These are phyloP conservation scores for Hyperoodon ampullatus DNA, from an alignment of 2,113 vertebrate genomes.

Conservation along the genomic window DNA sequence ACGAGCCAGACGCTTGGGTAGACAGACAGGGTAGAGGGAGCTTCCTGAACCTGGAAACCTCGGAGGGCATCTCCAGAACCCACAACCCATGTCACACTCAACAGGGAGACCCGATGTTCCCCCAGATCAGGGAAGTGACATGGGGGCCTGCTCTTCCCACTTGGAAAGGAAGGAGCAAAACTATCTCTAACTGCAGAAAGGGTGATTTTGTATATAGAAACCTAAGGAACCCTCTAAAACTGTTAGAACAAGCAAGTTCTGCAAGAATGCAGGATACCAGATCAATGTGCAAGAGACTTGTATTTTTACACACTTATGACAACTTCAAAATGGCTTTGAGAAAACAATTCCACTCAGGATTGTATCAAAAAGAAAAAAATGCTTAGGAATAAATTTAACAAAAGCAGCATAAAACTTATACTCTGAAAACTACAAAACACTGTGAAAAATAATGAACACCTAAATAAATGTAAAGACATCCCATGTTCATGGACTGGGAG, in stretches of 20 bases:
- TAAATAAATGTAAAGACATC: background rate
- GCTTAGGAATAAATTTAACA: background rate
- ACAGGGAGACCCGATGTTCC: background rate
- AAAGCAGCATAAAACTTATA: background rate
- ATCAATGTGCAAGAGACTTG: fast-evolving
- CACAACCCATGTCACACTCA: fast-evolving
- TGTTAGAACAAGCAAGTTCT: background rate
- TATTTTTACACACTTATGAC: background rate
- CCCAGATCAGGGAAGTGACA: background rate
- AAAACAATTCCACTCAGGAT: background rate
- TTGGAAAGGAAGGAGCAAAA: background rate
- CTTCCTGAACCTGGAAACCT: background rate
- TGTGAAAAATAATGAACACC: background rate
- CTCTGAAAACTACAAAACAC: background rate
- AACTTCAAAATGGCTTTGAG: background rate
- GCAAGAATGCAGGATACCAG: background rate
- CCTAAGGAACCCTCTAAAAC: background rate
- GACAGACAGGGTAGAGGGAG: background rate
- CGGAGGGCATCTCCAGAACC: background rate
- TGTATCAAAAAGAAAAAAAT: background rate
- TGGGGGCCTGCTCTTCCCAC: background rate
- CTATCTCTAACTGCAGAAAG: too few relatives aligned
- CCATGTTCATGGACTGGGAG: fast-evolving
- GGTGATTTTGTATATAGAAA: too few relatives aligned
- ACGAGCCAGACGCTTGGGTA: fast-evolving